Evolutionary conservation across 2,113 vertebrate species (phyloP).

Genomic region (Pantherophis guttatus): DNA sequence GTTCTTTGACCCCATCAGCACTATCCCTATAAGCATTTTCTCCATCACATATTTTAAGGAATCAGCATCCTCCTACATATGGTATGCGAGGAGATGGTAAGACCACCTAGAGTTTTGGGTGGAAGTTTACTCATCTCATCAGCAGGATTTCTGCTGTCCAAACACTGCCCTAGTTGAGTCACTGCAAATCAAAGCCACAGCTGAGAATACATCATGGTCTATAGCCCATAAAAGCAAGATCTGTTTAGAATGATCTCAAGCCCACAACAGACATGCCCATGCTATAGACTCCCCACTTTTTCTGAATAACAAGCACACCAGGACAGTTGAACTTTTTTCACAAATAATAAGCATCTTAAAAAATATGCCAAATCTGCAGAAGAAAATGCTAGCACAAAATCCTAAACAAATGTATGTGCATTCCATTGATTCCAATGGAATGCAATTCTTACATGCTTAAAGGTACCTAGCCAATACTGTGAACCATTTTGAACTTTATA

Average conservation of each 20-base stretch:
- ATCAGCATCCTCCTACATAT: background rate
- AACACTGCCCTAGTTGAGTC: conserved; percentile 35
- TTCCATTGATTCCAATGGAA: background rate
- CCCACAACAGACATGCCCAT: conserved; percentile 9
- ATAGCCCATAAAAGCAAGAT: conserved; percentile 29
- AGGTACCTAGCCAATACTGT: background rate
- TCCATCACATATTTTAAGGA: conserved; percentile 8
- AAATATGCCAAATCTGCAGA: background rate
- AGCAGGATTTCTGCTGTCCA: conserved; percentile 15
- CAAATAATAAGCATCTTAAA: background rate
- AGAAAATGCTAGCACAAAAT: background rate
- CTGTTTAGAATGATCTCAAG: conserved; percentile 24
- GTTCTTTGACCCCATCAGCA: background rate
- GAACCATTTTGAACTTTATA: background rate
- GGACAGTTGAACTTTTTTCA: conserved; percentile 7
- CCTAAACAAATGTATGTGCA: background rate
- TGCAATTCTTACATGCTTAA: background rate
- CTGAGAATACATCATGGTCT: conserved; percentile 4
- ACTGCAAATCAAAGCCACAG: conserved; percentile 33
- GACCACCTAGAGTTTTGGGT: conserved; percentile 15
- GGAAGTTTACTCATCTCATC: background rate
- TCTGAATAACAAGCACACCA: conserved; percentile 18
- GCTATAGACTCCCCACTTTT: background rate
- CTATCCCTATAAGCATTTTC: background rate
- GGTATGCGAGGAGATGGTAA: background rate